Evolutionary conservation across 2,797 vertebrate genomes (phyloP).

Genomic region (Lithobates pipiens): DNA sequence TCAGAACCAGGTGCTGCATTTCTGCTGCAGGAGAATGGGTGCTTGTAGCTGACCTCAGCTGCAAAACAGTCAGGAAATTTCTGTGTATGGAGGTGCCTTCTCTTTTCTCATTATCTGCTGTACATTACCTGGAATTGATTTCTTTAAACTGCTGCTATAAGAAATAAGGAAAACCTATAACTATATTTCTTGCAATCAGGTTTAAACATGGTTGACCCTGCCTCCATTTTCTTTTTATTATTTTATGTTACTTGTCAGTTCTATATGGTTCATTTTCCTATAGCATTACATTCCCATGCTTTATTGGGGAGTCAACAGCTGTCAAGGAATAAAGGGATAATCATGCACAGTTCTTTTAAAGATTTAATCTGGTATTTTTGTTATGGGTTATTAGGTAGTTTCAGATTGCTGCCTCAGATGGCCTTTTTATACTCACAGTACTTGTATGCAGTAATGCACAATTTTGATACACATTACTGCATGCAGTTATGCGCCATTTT

Average conservation of each 20-base stretch:
- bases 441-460: neutral
- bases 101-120: conserved; percentile 21
- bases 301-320: conserved; percentile 2
- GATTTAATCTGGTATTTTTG: no score
- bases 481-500: neutral
- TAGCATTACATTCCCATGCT: conserved; percentile 20
- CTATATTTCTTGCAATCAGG: neutral
- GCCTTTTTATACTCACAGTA: neutral
- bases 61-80: conserved; percentile 36
- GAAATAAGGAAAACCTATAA: conserved; percentile 26
- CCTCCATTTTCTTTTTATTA: neutral
- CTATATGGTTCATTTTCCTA: neutral
- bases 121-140: conserved; percentile 3
- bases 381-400: no score
- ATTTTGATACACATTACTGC: neutral
- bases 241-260: neutral
- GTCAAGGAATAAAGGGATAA: conserved; percentile 9
- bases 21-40: conserved; percentile 4
- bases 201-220: neutral
- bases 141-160: conserved; percentile 18
- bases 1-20: conserved; percentile 16
- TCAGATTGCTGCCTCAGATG: no score
- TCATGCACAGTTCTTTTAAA: neutral
- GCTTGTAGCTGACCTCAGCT: conserved; percentile 13
- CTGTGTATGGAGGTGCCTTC: conserved; percentile 49